phyloP scores from a whole-genome alignment of 2,888 invertebrate genomes.

The Cryptosula pallasiana region DNA sequence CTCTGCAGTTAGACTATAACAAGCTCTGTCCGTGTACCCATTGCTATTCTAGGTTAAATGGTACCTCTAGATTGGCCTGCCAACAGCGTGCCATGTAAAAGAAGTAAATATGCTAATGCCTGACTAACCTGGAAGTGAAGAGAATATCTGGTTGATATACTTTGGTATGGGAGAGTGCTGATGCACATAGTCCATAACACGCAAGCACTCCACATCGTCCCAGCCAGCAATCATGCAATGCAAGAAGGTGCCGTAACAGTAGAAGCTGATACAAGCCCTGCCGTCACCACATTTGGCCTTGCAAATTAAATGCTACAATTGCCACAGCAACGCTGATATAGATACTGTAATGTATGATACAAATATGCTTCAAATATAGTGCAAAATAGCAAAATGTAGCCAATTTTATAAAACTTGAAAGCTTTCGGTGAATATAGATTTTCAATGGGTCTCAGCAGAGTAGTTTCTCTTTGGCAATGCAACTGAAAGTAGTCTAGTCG shows the following conservation, averaged over 20 bases:
- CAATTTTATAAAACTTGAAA: too few species aligned
- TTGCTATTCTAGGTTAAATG: too few species aligned
- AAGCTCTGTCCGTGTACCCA: too few species aligned
- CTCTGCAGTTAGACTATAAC: too few species aligned
- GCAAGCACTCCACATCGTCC: conserved; percentile 52
- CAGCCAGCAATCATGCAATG: conserved; percentile 52
- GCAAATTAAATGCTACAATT: conserved; percentile 8
- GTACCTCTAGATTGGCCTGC: neutral
- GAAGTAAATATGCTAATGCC: neutral
- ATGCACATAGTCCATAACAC: conserved; percentile 42
- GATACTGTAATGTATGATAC: too few species aligned
- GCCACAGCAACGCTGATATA: too few species aligned
- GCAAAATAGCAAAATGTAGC: too few species aligned
- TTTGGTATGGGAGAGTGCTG: conserved; percentile 38
- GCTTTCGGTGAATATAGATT: too few species aligned
- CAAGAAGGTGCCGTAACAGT: conserved; percentile 50
- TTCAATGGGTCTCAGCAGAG: too few species aligned
- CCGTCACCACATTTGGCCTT: neutral
- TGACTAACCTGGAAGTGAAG: conserved; percentile 41
- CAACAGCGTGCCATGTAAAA: neutral
- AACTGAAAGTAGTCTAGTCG: too few species aligned
- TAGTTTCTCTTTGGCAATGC: too few species aligned
- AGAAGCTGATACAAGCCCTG: conserved; percentile 8
- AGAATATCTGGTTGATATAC: conserved; percentile 39
- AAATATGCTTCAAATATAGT: too few species aligned